A percentile compares a stretch with the other conserved stretches of the same genome.
Conservation (phyloP, 2,113 vertebrate species). For the Petromus typicus region DNA sequence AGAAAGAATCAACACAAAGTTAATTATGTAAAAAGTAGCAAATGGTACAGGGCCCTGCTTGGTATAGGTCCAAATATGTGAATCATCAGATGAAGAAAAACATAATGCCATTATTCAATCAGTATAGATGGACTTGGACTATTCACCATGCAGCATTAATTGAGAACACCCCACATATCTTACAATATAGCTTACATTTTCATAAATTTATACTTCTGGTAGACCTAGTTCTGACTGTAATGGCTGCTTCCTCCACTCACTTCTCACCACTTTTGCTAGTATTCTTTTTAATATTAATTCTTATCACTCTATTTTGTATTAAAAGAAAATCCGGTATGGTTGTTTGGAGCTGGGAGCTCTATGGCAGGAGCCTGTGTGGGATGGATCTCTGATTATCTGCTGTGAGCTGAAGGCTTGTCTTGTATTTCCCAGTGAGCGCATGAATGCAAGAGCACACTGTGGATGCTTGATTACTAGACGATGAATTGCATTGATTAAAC, state of each 20-base stretch:
- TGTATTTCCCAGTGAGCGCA: neutral
- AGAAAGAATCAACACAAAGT: neutral
- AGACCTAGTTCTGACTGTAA: neutral
- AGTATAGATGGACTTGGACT: neutral
- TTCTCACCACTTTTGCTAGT: neutral
- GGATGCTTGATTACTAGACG: neutral
- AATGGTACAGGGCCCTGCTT: neutral
- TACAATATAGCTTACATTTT: neutral
- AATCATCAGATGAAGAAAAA: neutral
- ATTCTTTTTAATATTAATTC: neutral
- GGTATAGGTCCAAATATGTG: no score
- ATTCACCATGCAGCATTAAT: neutral
- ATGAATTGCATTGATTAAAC: conserved; percentile 13
- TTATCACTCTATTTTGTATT: neutral
- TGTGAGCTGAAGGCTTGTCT: neutral
- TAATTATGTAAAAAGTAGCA: conserved; percentile 18
- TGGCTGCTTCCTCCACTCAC: neutral
- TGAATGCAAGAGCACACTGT: neutral
- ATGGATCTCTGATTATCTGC: neutral
- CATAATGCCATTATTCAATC: neutral
- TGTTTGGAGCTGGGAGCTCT: neutral
- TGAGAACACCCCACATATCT: neutral
- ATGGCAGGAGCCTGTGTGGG: neutral
- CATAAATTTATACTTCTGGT: neutral
- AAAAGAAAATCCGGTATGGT: neutral